Evolutionary conservation across 2,113 vertebrate species (phyloP), one percentile per base, ranked within the genome.

Genomic region (Equus quagga): DNA sequence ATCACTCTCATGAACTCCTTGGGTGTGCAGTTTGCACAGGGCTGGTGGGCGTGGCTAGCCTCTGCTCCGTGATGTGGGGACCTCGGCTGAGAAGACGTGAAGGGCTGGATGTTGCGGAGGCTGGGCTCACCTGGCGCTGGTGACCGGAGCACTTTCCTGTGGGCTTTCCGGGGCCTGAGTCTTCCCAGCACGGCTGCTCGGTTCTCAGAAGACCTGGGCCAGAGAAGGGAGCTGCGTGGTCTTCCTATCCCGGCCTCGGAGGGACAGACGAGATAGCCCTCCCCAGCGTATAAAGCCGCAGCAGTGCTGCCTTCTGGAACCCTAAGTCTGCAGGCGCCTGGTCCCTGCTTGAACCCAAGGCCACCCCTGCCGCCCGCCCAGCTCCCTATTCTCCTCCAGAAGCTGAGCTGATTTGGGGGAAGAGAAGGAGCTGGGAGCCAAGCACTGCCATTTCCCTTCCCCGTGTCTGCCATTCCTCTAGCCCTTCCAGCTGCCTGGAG

Each of bases 261-360:
- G 26, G 36, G 17, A 2, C 2, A 6, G 1, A 1, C 24, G 3
- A 9, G 33, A 2, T 4, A 1, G 1, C 19, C 0, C 17, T 1
- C 23, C 18, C 31, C 0, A 0, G n/a, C 23, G 18, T 5, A 28
- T 6, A 8, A 33, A 6, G 21, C 1, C 0, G 6, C 3, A 1
- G 3, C 3, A 4, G 18, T 1, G 0, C 9, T 1, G 17, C 81
- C 36, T 26, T 28, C 26, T 12, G 17, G 46, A 0, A 1, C 15
- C 58, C 46, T 0, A 9, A 65, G 19, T 26, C 41, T 2, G 11
- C 0, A 8, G 17, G 5, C 8, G 4, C 65, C 31, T 9, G 51
- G 8, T 23, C 28, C 75, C 24, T 10, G 1, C 54, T 23, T 14
- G 46, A 72, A 15, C 76, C 65, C 13, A 3, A 0, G 4, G 5